Evolutionary conservation across 2,797 vertebrate genomes (phyloP), one percentile per base, ranked within the genome.

Genomic region (Psittacula derbiana): DNA sequence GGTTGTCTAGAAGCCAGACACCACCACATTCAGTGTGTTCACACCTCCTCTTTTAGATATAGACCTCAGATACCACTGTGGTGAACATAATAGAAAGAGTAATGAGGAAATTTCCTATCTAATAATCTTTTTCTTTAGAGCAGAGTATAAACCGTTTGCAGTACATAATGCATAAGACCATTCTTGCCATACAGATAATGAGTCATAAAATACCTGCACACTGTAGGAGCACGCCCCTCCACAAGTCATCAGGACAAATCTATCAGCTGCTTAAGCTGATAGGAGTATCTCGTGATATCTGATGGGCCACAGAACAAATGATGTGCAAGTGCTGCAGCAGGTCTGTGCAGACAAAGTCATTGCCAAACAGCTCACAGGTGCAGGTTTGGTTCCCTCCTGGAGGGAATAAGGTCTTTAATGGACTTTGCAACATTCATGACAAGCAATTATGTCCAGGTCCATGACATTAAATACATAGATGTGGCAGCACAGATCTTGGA

Each of bases 391-490:
- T 96, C 62, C 70, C 11, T 86, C 43, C 88, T 66, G 69, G 61
- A 92, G 93, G 89, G 38, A 96, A 79, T 30, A 52, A 95, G 24
- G 55, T 79, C 65, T 67, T 85, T 86, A 95, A 96, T 89, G 91
- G 92, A 96, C 91, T 95, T 94, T 33, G 71, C 74, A 80, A 38
- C 64, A 31, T 74, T 57, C 69, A 33, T 24, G 86, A 82, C 88
- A 95, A 96, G 92, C 86, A 94, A 91, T 93, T 94, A 93, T 50
- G 91, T 94, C 81, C 64, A 74, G 31, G 80, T 75, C 85, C 41
- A 40, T 93, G 91, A 87, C 71, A 73, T 90, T 96, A 94, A 96
- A 94, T 67, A 71, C 67, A 88, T 41, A 57, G 86, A 94, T 1
- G 14, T 90, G 93, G 67, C 86, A 93, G 82, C 55, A 55, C 76